These are phyloP conservation scores for Heteromurus nitidus DNA, from an alignment of 2,888 invertebrate genomes.

Conservation along the genomic window DNA sequence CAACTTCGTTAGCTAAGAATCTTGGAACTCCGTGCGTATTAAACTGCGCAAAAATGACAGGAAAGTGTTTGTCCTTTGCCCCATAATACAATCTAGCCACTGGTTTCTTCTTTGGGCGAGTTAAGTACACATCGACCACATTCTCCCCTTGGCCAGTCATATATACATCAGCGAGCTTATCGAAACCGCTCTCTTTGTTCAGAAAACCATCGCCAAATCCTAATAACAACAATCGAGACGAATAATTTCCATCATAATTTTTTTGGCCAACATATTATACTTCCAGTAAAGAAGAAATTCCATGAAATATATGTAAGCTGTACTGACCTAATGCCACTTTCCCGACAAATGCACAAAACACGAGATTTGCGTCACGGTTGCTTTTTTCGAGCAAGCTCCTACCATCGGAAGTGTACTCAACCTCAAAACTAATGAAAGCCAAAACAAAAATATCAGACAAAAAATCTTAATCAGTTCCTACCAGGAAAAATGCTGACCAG, in stretches of 20 bases:
- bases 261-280: no score
- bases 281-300: no score
- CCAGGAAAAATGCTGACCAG: no score
- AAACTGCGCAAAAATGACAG: constrained; percentile 63
- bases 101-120: constrained; percentile 57
- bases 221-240: no score
- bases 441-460: not conserved
- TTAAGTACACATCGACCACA: constrained; percentile 63
- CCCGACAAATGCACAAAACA: constrained; percentile 67
- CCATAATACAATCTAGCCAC: constrained; percentile 53
- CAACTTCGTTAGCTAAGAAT: constrained; percentile 61
- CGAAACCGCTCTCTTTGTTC: constrained; percentile 39
- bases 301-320: no score
- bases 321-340: constrained; percentile 67
- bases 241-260: no score
- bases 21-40: constrained; percentile 66
- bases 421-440: constrained; percentile 56
- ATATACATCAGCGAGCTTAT: constrained; percentile 54
- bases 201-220: constrained; percentile 69
- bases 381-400: constrained; percentile 41
- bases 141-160: constrained; percentile 67
- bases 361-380: constrained; percentile 16
- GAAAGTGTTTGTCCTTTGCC: constrained; percentile 11
- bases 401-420: constrained; percentile 57
- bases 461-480: no score